Evolutionary conservation across 2,888 invertebrate species (phyloP).

Genomic region (Omphaloscelis lunosa): DNA sequence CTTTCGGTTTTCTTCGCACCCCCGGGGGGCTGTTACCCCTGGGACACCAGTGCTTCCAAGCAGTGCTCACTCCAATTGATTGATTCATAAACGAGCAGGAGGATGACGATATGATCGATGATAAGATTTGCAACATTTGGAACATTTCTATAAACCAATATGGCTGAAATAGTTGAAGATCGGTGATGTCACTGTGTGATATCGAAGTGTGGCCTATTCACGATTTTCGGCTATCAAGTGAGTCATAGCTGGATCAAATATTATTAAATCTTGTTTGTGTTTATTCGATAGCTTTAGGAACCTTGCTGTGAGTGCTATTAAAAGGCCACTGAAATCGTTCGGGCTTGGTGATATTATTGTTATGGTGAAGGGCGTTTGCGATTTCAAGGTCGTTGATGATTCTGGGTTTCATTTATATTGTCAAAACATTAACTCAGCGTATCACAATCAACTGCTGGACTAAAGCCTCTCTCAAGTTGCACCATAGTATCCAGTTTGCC

Average conservation of each 20-base stretch:
- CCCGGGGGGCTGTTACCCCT: too few species aligned
- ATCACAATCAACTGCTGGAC: not conserved
- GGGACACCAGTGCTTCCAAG: too few species aligned
- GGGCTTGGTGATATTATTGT: conserved; percentile 3
- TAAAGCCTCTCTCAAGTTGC: not conserved
- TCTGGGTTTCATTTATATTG: not conserved
- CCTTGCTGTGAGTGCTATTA: conserved; percentile 37
- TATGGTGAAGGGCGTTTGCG: conserved; percentile 2
- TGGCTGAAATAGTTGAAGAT: not conserved
- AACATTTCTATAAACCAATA: not conserved
- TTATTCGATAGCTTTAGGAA: conserved; percentile 27
- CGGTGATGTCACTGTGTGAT: conserved; percentile 21
- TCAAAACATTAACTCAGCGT: not conserved
- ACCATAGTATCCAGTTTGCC: not conserved
- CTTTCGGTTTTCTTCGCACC: too few species aligned
- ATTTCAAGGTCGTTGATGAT: not conserved
- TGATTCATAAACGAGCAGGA: not conserved
- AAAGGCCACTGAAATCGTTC: conserved; percentile 19
- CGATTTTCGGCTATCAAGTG: conserved; percentile 7
- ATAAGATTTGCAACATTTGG: not conserved
- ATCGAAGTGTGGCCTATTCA: conserved; percentile 10
- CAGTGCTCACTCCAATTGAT: not conserved
- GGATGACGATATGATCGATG: not conserved
- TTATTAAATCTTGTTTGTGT: conserved; percentile 32
- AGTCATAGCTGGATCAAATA: conserved; percentile 38